Base-by-base conservation (phyloP, 2,888 invertebrate species). In the Aspidiotus destructor region DNA sequence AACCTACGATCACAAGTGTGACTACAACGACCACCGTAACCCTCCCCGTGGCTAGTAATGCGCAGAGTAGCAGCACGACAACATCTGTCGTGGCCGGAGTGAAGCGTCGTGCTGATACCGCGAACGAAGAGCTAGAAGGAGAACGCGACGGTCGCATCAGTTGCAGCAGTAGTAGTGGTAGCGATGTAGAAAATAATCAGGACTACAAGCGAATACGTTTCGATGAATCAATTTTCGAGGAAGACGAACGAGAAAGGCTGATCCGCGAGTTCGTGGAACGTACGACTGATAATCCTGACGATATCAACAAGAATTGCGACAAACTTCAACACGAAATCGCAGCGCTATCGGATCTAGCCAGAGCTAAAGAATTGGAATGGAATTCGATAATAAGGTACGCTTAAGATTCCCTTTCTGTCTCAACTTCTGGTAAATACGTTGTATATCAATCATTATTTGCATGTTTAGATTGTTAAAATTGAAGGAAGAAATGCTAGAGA, bases 341-440 rank as follows among this genome's bases (percentile, higher is more conserved):
- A 74, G 85, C 86, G 0, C 78, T 92, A 70, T 82, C 86, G 72
- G 87, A 86, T 73, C 79, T 90, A 63, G 86, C 90, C 0, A 83
- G 84, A 74, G 85, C 86, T 74, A 92, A 92, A 76, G 92, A 92
- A 78, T 83, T 85, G 73, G 92, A 92, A 77, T 89, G 90, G 88
- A 90, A 92, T 76, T 86, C 88, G 70, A 85, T 92, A 67, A 77
- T 92, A 13, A 86, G 65, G 65, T 65, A n/a, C 3, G 60, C 48
- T 3, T 6, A 41, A 41, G 61, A 15, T 28, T 28, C 28, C 2
- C 2, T 28, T 28, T 28, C 5, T 28, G 28, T 28, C 28, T 28
- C 28, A 5, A 28, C 28, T 28, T 28, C 5, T 5, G 28, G 28
- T 28, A 28, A 28, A 28, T 28, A 5, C 28, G 28, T 28, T 28